Conservation (phyloP, 2,113 vertebrate genomes). For the Montifringilla adamsi region DNA sequence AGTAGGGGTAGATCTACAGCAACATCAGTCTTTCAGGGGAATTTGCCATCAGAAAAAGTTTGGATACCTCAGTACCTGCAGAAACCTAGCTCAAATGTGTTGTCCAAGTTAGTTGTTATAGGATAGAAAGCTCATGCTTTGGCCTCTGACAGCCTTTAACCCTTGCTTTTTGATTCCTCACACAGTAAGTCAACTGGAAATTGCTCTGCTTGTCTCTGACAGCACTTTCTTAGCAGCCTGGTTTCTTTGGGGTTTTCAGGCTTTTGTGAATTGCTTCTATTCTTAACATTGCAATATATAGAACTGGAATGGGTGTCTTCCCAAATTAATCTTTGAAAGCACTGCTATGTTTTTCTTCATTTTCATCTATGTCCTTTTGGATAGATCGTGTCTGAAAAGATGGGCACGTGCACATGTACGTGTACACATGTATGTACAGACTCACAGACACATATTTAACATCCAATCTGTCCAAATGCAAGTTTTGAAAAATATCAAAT, state of each 20-base stretch:
- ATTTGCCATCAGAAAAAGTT: background rate
- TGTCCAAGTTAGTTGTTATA: background rate
- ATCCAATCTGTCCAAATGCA: background rate
- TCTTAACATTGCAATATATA: constrained; percentile 4
- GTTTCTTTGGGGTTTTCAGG: background rate
- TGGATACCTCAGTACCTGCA: background rate
- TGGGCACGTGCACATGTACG: background rate
- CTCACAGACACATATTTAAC: background rate
- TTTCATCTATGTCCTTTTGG: background rate
- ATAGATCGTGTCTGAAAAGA: background rate
- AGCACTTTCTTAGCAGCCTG: background rate
- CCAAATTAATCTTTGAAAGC: background rate
- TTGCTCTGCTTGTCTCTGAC: background rate
- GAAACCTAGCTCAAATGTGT: background rate
- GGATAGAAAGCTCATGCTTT: background rate
- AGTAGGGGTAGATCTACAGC: background rate
- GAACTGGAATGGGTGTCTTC: background rate
- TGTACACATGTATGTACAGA: background rate
- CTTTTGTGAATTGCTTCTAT: background rate
- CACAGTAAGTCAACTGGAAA: background rate
- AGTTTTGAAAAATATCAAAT: constrained; percentile 9
- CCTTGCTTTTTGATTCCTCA: background rate
- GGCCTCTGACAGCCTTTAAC: background rate
- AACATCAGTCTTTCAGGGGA: background rate
- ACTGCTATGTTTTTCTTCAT: background rate